These are phyloP conservation scores for Sesamia nonagrioides DNA, from an alignment of 1,140 invertebrate genomes.

Conservation along the genomic window DNA sequence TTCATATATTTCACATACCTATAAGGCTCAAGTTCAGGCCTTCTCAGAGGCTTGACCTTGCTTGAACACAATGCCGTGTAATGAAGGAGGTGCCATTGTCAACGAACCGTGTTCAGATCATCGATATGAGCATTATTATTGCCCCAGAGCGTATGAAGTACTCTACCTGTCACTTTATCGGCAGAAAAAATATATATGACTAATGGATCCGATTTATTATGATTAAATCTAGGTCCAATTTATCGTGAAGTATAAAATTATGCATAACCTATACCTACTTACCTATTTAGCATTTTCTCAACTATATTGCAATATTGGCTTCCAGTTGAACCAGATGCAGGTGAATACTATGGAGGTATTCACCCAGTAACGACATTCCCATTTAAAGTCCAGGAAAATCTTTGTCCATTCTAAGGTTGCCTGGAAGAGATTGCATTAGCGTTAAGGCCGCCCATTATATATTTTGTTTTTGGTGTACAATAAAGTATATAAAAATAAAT, in stretches of 20 bases:
- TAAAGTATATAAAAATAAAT: no score
- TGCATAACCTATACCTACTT: no score
- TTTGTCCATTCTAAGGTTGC: no score
- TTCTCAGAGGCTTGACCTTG: slow-evolving; percentile 44
- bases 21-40: slow-evolving; percentile 2
- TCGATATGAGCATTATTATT: slow-evolving; percentile 40
- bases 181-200: neutral
- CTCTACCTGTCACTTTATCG: slow-evolving; percentile 4
- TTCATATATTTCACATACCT: neutral
- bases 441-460: no score
- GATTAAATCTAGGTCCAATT: neutral
- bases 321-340: no score
- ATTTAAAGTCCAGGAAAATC: no score
- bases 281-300: no score
- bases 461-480: no score
- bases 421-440: no score
- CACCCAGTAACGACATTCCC: no score
- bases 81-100: slow-evolving; percentile 50
- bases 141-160: slow-evolving; percentile 42
- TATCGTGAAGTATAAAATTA: neutral
- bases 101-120: slow-evolving; percentile 44
- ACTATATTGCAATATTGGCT: no score
- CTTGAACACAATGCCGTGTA: slow-evolving; percentile 41
- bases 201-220: neutral
- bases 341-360: no score